Evolutionary conservation across 1,140 invertebrate species (phyloP), one percentile per base, ranked within the genome.

Genomic region (Scylla paramamosain): DNA sequence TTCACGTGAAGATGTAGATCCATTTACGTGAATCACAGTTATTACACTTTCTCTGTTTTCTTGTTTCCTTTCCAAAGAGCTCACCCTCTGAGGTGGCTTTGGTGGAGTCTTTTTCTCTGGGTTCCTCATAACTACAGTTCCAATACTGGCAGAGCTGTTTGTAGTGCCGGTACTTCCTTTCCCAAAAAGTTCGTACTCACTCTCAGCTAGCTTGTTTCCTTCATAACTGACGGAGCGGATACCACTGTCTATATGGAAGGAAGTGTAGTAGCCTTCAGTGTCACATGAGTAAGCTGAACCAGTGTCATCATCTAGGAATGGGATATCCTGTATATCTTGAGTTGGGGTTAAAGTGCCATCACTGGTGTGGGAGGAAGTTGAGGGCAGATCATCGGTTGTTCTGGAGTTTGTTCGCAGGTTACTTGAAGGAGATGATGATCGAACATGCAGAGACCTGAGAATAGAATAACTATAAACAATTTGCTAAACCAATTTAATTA

Each of bases 181-280:
- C 4, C 98, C 98, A 96, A 99, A 99, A 0, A 99, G 97, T 77
- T 96, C 93, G 93, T 95, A 95, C n/a, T 95, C 95, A 48, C 46
- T 93, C 31, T 95, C 95, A 83, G 93, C 88, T 88, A 94, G 67
- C 52, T 93, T 95, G 90, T 93, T 95, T 46, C 94, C 96, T 89
- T 96, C 96, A 83, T 95, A 96, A 92, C 95, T 96, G 46, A 95
- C 93, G 7, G 93, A 95, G 45, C 99, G 99, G 84, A 99, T 97
- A 1, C 99, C 99, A 93, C 98, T 99, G 97, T 99, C 99, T 97
- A 99, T 98, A 97, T 99, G 99, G 97, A 99, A 99, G 16, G 99
- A 99, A 0, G 99, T 99, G 97, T 99, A 99, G 97, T 99, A 99
- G 16, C 99, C 99, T 97, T 99, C 99, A 20, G 99, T 99, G 96